A percentile compares a stretch with the other conserved stretches of the same genome.
Evolutionary conservation across 1,140 invertebrate genomes (phyloP).

Genomic region (Sarcophaga bullata): DNA sequence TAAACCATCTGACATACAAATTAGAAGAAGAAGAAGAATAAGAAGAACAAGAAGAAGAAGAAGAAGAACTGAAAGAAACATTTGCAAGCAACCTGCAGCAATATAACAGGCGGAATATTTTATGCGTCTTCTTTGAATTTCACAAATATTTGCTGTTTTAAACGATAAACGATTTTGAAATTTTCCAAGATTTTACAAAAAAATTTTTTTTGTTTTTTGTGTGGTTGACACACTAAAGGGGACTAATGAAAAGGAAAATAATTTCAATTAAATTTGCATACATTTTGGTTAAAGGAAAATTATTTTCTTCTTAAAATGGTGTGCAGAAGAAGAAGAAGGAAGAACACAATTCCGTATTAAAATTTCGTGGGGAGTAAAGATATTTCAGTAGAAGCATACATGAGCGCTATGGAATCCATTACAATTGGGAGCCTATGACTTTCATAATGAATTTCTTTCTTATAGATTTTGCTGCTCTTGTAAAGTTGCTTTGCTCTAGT

Average conservation of each 20-base stretch:
- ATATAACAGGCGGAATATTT: neutral
- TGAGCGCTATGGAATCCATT: no score
- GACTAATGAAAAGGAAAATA: neutral
- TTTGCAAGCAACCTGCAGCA: neutral
- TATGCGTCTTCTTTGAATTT: neutral
- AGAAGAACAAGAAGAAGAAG: neutral
- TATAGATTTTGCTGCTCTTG: no score
- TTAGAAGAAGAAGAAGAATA: neutral
- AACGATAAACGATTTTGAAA: neutral
- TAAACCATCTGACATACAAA: neutral
- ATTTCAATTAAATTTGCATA: slow-evolving; percentile 17
- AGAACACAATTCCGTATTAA: no score
- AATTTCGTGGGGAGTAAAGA: no score
- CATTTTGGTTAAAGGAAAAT: neutral
- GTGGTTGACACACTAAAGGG: no score
- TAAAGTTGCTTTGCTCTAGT: no score
- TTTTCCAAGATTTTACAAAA: neutral
- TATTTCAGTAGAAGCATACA: no score
- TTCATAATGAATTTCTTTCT: no score
- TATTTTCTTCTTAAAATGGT: no score
- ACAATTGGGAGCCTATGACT: no score
- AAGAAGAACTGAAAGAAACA: neutral
- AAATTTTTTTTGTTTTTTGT: no score
- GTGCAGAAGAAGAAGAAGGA: no score
- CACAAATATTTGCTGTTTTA: neutral